phyloP scores from a whole-genome alignment of 2,113 vertebrate genomes.

The Peromyscus californicus region DNA sequence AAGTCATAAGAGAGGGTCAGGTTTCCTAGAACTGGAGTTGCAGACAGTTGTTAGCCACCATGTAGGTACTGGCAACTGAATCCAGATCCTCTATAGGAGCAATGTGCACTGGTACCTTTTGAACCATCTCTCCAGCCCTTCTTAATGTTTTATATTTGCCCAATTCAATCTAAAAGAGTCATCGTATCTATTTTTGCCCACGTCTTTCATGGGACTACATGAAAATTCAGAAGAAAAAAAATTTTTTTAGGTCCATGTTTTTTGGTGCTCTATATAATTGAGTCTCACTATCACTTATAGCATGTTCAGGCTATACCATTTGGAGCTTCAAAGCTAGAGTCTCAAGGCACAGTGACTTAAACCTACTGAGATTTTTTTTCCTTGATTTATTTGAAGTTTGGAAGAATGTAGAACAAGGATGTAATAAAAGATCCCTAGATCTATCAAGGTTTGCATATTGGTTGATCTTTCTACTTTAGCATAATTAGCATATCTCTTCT shows the following conservation, averaged over 20 bases:
- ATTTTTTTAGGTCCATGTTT: neutral
- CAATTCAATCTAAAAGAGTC: conserved; percentile 43
- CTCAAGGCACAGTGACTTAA: neutral
- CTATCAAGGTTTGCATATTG: neutral
- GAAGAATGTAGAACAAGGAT: neutral
- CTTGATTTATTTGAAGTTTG: neutral
- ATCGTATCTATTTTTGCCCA: conserved; percentile 1
- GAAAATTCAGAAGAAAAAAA: neutral
- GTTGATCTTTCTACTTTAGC: neutral
- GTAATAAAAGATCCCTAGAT: neutral
- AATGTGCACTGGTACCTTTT: neutral
- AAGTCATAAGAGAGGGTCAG: neutral
- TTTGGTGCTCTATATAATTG: neutral
- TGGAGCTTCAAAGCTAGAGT: conserved; percentile 36
- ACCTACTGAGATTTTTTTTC: neutral
- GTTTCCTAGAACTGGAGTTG: neutral
- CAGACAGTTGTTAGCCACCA: no score
- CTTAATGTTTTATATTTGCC: neutral
- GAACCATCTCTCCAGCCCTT: neutral
- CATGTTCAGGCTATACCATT: neutral
- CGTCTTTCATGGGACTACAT: neutral
- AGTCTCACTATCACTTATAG: neutral
- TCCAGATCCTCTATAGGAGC: neutral
- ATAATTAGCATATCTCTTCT: neutral
- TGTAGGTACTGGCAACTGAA: neutral